Base-by-base conservation (phyloP, 2,888 invertebrate species). In the Clivina fossor region DNA sequence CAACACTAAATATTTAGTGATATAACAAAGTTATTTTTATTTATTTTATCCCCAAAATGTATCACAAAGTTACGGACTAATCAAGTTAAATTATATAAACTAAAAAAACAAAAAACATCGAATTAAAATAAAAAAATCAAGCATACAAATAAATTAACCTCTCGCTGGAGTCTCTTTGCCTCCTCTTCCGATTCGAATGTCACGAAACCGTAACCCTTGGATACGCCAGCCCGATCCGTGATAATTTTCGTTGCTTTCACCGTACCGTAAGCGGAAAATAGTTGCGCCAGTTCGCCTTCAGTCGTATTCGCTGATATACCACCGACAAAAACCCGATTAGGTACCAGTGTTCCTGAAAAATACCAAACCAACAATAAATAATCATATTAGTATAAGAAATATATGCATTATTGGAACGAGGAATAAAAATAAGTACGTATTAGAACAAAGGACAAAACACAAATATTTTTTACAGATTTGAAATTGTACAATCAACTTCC, bases 281-380 rank as follows among this genome's bases (percentile, higher is more conserved):
- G 85, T 71, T 90, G 88, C 76, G 90, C 87, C 62, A 97, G 76
- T 70, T 96, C 96, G 50, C 87, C 86, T 76, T 95, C 96, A 43
- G 93, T 93, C 38, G 95, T 95, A 68, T 89, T 92, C 66, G 92
- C 84, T 54, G 94, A 90, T 68, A 97, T 95, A 18, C 96, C 97
- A 56, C 97, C 96, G 47, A 97, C 96, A 75, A 97, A 97, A 68
- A 97, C 91, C 66, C 96, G 80, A 74, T 95, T 95, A 58, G 95
- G 95, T 66, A 96, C 92, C 59, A 94, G 80, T 26, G 93, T 94
- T 61, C 85, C 93, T 69, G 58, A n/a, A n/a, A n/a, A n/a, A n/a
- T n/a, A n/a, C n/a, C 74, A 65, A 74, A 73, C 7, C 72, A 78
- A 37, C 78, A 16, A 20, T 11, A n/a, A n/a, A n/a, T n/a, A 13